These are phyloP conservation scores for Aricia artaxerxes DNA, from an alignment of 2,888 invertebrate species.

Conservation along the genomic window DNA sequence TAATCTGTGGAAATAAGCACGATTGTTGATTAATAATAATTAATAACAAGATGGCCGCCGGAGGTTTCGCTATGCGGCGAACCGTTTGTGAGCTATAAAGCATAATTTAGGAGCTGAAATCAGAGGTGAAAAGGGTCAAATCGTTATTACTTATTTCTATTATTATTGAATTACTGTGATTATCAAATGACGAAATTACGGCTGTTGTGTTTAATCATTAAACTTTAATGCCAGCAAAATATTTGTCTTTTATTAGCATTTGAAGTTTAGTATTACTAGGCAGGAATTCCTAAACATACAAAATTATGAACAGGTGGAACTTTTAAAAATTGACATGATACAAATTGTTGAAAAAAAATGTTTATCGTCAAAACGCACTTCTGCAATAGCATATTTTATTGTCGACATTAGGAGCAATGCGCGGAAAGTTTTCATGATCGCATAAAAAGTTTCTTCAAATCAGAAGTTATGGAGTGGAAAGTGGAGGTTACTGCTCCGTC, in stretches of 20 bases:
- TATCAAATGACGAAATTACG: neutral
- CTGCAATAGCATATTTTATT: neutral
- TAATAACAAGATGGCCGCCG: constrained; percentile 9
- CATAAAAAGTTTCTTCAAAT: constrained; percentile 1
- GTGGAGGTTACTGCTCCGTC: neutral
- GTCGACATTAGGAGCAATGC: neutral
- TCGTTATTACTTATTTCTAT: neutral
- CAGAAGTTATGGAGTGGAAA: neutral
- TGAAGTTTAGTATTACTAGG: too few species aligned
- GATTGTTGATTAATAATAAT: constrained; percentile 17
- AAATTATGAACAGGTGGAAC: too few species aligned
- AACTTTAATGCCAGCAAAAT: too few species aligned
- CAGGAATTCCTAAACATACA: too few species aligned
- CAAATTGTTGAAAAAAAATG: too few species aligned
- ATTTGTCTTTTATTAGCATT: too few species aligned
- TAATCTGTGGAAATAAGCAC: constrained; percentile 10
- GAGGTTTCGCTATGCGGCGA: neutral
- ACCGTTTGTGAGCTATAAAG: neutral
- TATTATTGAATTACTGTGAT: neutral
- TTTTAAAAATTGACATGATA: too few species aligned
- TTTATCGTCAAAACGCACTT: too few species aligned
- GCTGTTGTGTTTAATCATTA: neutral
- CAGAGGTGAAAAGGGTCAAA: constrained; percentile 14
- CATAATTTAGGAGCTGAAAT: neutral
- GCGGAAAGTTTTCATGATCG: neutral